phyloP scores from a whole-genome alignment of 2,888 invertebrate species.

The Tipula vernalis region DNA sequence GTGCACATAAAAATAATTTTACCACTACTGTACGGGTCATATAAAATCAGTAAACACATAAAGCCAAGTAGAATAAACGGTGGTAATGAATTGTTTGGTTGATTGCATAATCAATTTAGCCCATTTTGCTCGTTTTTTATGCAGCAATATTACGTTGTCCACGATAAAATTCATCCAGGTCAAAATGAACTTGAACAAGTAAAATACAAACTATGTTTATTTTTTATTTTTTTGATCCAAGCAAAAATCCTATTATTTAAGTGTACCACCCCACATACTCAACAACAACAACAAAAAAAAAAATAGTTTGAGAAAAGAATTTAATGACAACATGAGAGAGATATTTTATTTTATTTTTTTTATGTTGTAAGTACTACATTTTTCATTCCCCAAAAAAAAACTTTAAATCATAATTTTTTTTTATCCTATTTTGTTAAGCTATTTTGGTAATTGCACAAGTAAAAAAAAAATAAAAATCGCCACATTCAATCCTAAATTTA shows the following conservation, averaged over 20 bases:
- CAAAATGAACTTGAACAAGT: neutral
- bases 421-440: neutral
- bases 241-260: neutral
- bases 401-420: neutral
- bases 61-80: neutral
- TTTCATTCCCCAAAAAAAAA: neutral
- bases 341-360: neutral
- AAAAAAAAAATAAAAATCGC: neutral
- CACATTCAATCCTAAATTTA: neutral
- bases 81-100: neutral
- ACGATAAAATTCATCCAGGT: neutral
- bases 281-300: neutral
- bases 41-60: neutral
- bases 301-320: neutral
- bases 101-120: neutral
- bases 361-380: neutral
- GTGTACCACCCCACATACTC: neutral
- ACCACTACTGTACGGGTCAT: neutral
- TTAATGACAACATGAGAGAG: neutral
- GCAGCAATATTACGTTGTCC: neutral
- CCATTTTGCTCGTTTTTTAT: neutral
- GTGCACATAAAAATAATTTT: neutral
- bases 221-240: neutral
- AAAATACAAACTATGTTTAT: neutral
- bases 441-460: neutral